phyloP scores from a whole-genome alignment of 2,113 vertebrate genomes.

The Canis aureus region DNA sequence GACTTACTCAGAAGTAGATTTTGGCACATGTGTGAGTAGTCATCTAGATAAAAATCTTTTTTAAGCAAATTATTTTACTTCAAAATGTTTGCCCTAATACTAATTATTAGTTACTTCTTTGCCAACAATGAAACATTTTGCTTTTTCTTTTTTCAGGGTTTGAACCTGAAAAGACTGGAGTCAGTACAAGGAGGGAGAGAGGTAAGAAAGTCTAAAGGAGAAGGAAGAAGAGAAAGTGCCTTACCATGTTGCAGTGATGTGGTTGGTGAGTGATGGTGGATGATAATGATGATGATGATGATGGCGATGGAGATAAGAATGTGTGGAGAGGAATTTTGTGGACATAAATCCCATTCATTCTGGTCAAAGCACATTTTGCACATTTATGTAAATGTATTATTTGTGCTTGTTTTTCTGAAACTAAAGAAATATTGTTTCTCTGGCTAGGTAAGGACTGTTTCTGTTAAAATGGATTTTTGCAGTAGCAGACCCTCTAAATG shows the following conservation, averaged over 20 bases:
- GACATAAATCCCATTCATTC: background rate
- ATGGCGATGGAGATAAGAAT: background rate
- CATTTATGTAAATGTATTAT: background rate
- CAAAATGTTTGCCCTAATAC: background rate
- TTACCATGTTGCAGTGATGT: background rate
- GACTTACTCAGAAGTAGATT: background rate
- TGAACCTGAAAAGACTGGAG: constrained; percentile 77
- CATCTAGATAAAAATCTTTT: background rate
- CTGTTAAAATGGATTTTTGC: constrained; percentile 69
- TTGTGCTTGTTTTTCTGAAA: background rate
- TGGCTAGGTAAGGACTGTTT: background rate
- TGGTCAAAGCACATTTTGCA: background rate
- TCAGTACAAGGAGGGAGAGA: constrained; percentile 77
- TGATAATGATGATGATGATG: too few relatives aligned
- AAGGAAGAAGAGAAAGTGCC: background rate
- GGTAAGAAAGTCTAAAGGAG: constrained; percentile 70
- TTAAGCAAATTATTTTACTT: background rate
- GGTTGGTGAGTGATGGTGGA: background rate
- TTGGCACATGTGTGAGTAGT: background rate
- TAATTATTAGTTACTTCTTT: background rate
- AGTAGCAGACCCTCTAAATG: background rate
- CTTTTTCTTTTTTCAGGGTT: constrained; percentile 57
- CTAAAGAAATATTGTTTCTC: background rate
- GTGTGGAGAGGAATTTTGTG: background rate
- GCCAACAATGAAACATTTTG: background rate